These are phyloP conservation scores for Cyprinodon brontotheroides DNA, from an alignment of 2,113 vertebrate species.

Conservation along the genomic window DNA sequence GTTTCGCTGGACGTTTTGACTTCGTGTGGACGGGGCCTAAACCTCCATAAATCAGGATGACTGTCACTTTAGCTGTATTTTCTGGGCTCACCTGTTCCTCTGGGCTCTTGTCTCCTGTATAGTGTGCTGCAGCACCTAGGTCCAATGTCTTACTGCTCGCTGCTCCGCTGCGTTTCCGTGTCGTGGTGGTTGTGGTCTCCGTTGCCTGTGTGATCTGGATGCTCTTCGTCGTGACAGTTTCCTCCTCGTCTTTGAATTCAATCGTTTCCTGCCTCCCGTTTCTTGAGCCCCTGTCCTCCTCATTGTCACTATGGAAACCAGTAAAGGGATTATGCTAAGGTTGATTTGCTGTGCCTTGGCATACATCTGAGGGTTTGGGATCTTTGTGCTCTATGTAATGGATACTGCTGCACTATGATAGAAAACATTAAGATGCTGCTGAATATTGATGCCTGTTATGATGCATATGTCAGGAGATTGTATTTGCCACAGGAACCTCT, in stretches of 20 bases:
- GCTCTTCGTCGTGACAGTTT: constrained; percentile 90
- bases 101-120: constrained; percentile 91
- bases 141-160: constrained; percentile 93
- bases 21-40: neutral
- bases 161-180: constrained; percentile 90
- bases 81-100: constrained; percentile 72
- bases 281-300: constrained; percentile 87
- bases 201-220: constrained; percentile 91
- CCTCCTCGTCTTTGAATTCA: constrained; percentile 97
- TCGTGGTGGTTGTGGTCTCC: constrained; percentile 86
- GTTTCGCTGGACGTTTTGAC: too few species aligned
- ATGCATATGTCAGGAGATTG: too few species aligned
- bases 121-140: constrained; percentile 95
- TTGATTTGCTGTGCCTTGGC: neutral
- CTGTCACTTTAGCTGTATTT: neutral
- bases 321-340: constrained; percentile 10
- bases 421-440: too few species aligned
- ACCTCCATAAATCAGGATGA: neutral
- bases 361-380: neutral
- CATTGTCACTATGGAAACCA: constrained; percentile 86
- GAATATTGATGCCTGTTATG: too few species aligned
- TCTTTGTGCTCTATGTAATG: neutral
- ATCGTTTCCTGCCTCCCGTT: constrained; percentile 82
- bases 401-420: neutral
- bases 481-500: neutral